phyloP scores from a whole-genome alignment of 2,113 vertebrate species.

The Delphinus delphis region DNA sequence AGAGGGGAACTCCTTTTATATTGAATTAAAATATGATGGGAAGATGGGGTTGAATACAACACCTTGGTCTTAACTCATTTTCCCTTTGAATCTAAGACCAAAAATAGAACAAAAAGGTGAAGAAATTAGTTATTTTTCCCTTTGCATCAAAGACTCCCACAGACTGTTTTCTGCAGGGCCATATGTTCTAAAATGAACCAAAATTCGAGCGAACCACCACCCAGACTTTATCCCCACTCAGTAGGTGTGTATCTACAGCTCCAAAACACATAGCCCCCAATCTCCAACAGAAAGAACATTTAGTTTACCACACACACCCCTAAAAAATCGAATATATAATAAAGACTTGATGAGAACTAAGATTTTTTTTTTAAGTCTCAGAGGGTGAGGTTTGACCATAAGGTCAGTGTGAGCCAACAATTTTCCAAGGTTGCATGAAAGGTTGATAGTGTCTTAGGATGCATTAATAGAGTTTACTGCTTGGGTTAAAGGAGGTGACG shows the following conservation, averaged over 20 bases:
- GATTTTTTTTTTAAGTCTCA: conserved; percentile 13
- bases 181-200: not conserved
- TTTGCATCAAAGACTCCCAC: not conserved
- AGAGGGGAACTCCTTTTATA: not conserved
- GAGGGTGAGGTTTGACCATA: not conserved
- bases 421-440: conserved; percentile 31
- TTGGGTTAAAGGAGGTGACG: not conserved
- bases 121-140: not conserved
- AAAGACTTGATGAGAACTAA: not conserved
- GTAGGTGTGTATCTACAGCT: not conserved
- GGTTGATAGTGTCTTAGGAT: not conserved
- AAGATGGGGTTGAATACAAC: not conserved
- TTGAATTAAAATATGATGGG: not conserved
- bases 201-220: not conserved
- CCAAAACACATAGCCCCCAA: not conserved
- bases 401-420: not conserved
- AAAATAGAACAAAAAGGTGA: conserved; percentile 26
- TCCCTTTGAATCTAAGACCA: conserved; percentile 18
- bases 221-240: not conserved
- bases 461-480: not conserved
- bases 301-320: not conserved
- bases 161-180: not conserved
- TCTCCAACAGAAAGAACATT: not conserved
- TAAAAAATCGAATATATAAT: not conserved
- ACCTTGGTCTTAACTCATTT: conserved; percentile 16